phyloP scores from a whole-genome alignment of 2,888 invertebrate genomes.

The Thelaira solivaga region DNA sequence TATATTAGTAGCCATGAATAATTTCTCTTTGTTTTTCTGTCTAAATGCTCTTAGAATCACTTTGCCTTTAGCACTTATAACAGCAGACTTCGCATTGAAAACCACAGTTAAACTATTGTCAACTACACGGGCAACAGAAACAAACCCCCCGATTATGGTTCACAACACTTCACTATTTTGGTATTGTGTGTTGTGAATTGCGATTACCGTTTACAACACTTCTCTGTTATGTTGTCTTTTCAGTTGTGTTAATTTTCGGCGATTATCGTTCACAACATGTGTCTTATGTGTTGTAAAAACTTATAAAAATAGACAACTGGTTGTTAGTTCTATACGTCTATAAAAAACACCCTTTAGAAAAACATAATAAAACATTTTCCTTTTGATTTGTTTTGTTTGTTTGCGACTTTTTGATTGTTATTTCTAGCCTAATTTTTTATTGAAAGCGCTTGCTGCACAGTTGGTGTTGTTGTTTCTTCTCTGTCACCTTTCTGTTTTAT shows the following conservation, averaged over 20 bases:
- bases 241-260: no score
- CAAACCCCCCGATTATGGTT: no score
- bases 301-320: no score
- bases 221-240: no score
- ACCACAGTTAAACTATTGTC: conserved; percentile 52
- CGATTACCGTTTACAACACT: no score
- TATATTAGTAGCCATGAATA: not conserved
- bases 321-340: no score
- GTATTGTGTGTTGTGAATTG: no score
- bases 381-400: not conserved
- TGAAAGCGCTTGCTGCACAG: conserved; percentile 39
- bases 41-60: conserved; percentile 15
- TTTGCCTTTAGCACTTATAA: conserved; percentile 11
- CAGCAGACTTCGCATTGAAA: conserved; percentile 39
- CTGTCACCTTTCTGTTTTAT: conserved; percentile 9
- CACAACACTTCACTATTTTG: no score
- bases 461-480: not conserved
- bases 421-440: not conserved
- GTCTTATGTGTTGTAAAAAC: no score
- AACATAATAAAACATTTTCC: conserved; percentile 10
- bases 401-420: not conserved
- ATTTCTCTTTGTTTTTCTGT: not conserved
- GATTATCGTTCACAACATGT: no score
- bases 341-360: no score
- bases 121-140: conserved; percentile 55